Percentiles rank a stretch among this genome's conserved stretches.
These are phyloP conservation scores for Poecilia velifera DNA, from an alignment of 2,797 vertebrate species.

Conservation along the genomic window DNA sequence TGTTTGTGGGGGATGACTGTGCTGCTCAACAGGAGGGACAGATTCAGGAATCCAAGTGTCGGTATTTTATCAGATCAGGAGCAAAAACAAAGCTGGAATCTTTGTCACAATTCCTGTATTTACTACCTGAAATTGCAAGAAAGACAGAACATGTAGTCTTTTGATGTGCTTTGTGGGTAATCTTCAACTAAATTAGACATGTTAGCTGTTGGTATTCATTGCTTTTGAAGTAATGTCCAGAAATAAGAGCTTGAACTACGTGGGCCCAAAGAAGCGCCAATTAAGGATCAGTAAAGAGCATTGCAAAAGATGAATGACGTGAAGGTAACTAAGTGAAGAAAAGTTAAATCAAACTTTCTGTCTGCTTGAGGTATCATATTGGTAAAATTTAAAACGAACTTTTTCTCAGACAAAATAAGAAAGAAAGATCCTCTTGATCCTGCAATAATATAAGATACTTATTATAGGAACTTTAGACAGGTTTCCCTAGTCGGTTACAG, in stretches of 20 bases:
- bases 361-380: background rate
- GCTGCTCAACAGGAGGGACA: constrained; percentile 46
- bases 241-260: background rate
- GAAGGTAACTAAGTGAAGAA: background rate
- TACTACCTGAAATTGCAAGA: background rate
- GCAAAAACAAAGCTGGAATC: background rate
- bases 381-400: background rate
- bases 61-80: constrained; percentile 20
- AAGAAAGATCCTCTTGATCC: background rate
- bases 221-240: background rate
- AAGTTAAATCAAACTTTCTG: background rate
- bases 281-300: background rate
- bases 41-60: constrained; percentile 18
- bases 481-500: too few relatives aligned
- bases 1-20: constrained; percentile 65
- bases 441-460: background rate
- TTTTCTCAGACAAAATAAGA: background rate
- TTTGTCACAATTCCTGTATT: background rate
- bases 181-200: background rate
- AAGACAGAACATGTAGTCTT: background rate
- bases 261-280: background rate
- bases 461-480: background rate
- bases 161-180: background rate
- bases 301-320: background rate
- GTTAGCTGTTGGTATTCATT: background rate